Base-by-base conservation (phyloP, 2,888 invertebrate species). In the Caenorhabditis uteleia region DNA sequence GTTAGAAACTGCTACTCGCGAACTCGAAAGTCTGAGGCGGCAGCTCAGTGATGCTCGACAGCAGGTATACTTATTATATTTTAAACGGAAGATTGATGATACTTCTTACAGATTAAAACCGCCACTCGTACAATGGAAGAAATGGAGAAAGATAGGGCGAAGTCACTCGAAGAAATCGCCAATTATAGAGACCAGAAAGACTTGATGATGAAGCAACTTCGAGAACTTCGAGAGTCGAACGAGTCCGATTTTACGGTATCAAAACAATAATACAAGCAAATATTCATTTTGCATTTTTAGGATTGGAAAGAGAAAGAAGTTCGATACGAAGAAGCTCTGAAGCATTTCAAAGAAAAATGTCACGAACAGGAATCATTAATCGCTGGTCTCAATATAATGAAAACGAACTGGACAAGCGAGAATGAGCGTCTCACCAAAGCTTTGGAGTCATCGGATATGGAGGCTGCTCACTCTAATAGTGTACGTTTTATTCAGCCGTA, bases 61-160 rank as follows among this genome's bases (percentile, higher is more conserved):
- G 45, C 23, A 7, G 18, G 14, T 45, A 46, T 10, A n/a, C 25
- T 40, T 10, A 16, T n/a, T n/a, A 21, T 20, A 38, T 18, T 20
- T 8, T 5, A 20, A 38, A 20, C 12, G 18, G 7, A n/a, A 10
- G 18, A 38, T 10, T 21, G 21, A 23, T 23, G 14, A n/a, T 23
- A 12, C 16, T 20, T 38, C 16, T 34, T 34, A n/a, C 20, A 40
- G 20, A 21, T 60, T 25, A 26, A 42, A 18, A 29, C 34, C 1
- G 18, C 42, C 14, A 29, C 38, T 3, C 44, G 60, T 2, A 33
- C 34, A 12, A 27, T 60, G n/a, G 60, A 60, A 25, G 60, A 54
- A 16, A 18, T 34, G 14, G 60, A 60, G 20, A 21, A 6, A 3
- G 54, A 60, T 16, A 55, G 40, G 12, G 46, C 44, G 10, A 12